Conservation (phyloP, 2,113 vertebrate species). For the Clinocottus analis region DNA sequence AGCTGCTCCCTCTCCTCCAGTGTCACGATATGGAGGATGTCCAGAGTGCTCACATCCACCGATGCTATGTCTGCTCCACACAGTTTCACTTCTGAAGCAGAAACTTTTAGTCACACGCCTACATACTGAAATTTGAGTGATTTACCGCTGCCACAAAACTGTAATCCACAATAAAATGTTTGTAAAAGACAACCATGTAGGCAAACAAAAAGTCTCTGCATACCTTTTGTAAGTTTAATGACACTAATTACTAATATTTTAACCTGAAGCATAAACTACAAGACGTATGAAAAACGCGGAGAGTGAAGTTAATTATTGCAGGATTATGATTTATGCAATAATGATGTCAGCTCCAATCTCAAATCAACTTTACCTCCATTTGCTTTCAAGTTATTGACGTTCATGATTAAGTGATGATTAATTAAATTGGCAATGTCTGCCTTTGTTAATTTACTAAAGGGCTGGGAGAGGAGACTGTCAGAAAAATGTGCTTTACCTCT, state of each 20-base stretch:
- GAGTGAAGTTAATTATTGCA: background rate
- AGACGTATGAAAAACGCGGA: background rate
- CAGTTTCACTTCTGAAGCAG: constrained; percentile 76
- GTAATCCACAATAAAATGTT: background rate
- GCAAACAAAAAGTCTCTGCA: background rate
- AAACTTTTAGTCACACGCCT: constrained; percentile 23
- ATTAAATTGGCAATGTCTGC: constrained; percentile 14
- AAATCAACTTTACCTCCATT: background rate
- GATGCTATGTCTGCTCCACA: constrained; percentile 79
- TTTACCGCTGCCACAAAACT: background rate
- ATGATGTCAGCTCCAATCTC: constrained; percentile 3
- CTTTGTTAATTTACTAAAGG: constrained; percentile 17
- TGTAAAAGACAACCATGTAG: background rate
- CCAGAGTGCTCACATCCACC: constrained; percentile 75
- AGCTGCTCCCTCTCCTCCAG: constrained; percentile 79
- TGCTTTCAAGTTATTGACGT: background rate
- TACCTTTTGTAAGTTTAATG: background rate
- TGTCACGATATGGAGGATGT: constrained; percentile 74
- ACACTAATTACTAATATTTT: background rate
- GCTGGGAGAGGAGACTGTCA: constrained; percentile 31
- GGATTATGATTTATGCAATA: background rate
- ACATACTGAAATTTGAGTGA: background rate
- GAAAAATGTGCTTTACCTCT: constrained; percentile 69
- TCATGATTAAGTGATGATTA: constrained; percentile 7
- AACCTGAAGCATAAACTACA: background rate